These are phyloP conservation scores for Cephalopholis sonnerati DNA, from an alignment of 2,113 vertebrate species.

Conservation along the genomic window DNA sequence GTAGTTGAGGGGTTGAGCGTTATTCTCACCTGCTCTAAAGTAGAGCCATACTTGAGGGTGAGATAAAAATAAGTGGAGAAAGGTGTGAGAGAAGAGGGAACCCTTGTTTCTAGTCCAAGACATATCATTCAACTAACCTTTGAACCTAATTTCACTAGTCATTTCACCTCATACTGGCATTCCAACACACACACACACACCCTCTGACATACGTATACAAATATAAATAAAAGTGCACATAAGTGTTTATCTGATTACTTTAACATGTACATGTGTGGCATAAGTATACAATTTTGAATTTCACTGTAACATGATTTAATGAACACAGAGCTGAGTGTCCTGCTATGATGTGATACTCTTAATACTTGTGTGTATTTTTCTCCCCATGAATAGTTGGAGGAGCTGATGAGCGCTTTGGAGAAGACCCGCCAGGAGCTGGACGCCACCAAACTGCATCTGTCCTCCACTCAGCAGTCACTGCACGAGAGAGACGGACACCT, in stretches of 20 bases:
- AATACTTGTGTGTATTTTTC: conserved; percentile 12
- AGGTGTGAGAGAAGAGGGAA: conserved; percentile 30
- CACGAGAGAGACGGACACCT: conserved; percentile 93
- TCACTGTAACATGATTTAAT: background rate
- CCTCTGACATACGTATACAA: background rate
- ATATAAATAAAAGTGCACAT: conserved; percentile 2
- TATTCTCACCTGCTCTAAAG: conserved; percentile 64
- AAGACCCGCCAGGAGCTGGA: conserved; percentile 96
- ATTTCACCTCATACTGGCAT: conserved; percentile 35
- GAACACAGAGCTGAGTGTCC: background rate
- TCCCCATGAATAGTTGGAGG: conserved; percentile 88
- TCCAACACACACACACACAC: conserved; percentile 4
- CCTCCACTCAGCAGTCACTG: conserved; percentile 93
- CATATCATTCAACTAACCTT: conserved; percentile 52
- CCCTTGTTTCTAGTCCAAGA: conserved; percentile 25
- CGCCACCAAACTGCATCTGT: conserved; percentile 91
- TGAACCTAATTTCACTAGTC: conserved; percentile 29
- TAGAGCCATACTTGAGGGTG: conserved; percentile 59
- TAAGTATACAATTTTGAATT: conserved; percentile 6
- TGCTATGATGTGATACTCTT: background rate
- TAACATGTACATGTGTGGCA: background rate
- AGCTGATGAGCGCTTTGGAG: conserved; percentile 93
- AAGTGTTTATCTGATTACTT: conserved; percentile 17
- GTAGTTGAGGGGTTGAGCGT: conserved; percentile 45
- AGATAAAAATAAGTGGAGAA: conserved; percentile 57